Evolutionary conservation across 2,888 invertebrate species (phyloP), one percentile per base, ranked within the genome.

Genomic region (Ptycholaimellus sp.): DNA sequence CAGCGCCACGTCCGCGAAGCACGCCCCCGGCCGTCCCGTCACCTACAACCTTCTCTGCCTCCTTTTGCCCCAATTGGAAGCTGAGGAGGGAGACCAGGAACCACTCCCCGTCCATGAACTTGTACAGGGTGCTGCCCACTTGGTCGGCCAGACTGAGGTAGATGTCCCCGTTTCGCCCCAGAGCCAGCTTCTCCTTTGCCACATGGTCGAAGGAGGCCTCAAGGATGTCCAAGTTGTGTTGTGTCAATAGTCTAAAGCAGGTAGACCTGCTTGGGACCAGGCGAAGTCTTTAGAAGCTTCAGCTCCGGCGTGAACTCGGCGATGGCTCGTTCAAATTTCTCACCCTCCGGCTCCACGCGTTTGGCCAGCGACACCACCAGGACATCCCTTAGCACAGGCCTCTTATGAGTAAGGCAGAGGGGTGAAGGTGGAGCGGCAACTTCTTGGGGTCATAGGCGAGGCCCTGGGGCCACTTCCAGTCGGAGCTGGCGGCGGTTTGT

Each of bases 391-490:
- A n/a, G n/a, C n/a, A n/a, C n/a, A n/a, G n/a, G n/a, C n/a, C n/a
- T n/a, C n/a, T n/a, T n/a, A n/a, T n/a, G n/a, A n/a, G n/a, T n/a
- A n/a, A n/a, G n/a, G n/a, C n/a, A n/a, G n/a, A n/a, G n/a, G n/a
- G n/a, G n/a, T n/a, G n/a, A n/a, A n/a, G n/a, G n/a, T n/a, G n/a
- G n/a, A n/a, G n/a, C n/a, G n/a, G 20, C 3, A 17, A 6, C 4
- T 33, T 18, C 3, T 20, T 14, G 2, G 36, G 13, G 34, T 41
- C 41, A 34, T 41, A 40, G 18, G 30, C 39, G n/a, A 41, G 30
- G 13, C 41, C 39, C 30, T 41, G 41, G 11, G 41, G 41, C 41
- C 41, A 41, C 19, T 41, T 41, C 41, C 41, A 41, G 11, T 28
- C 33, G 20, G 16, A 18, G 9, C 33, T 16, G 7, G 16, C 17